Conservation (phyloP, 2,888 invertebrate genomes). For the Incurvaria masculella region DNA sequence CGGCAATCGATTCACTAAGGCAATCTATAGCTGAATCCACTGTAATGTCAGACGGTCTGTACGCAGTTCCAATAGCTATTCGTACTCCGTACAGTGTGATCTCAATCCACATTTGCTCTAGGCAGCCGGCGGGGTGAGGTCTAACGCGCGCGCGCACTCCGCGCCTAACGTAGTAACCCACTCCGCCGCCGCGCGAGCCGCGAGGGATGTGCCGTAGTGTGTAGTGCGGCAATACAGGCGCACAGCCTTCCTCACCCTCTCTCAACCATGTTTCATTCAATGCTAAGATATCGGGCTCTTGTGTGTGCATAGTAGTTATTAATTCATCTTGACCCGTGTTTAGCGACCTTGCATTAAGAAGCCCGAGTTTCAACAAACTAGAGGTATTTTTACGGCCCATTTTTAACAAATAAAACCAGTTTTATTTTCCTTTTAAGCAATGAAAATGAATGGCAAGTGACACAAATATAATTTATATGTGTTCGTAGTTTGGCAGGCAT, state of each 20-base stretch:
- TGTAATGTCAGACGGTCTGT: neutral
- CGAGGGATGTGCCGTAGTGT: neutral
- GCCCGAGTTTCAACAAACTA: too few relatives aligned
- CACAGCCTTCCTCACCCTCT: neutral
- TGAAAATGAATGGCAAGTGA: too few relatives aligned
- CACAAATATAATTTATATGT: too few relatives aligned
- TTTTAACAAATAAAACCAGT: too few relatives aligned
- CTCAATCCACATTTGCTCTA: too few relatives aligned
- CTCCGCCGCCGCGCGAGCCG: neutral
- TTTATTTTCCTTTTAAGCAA: too few relatives aligned
- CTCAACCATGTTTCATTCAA: slow-evolving; percentile 4
- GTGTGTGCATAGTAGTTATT: neutral
- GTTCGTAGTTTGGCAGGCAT: too few relatives aligned
- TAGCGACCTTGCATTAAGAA: slow-evolving; percentile 3
- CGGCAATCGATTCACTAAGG: slow-evolving; percentile 2
- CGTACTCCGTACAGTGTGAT: neutral
- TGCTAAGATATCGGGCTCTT: slow-evolving; percentile 3
- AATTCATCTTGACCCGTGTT: slow-evolving; percentile 3
- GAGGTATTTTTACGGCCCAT: too few relatives aligned
- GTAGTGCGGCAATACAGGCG: slow-evolving; percentile 1
- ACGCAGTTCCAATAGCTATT: slow-evolving; percentile 2
- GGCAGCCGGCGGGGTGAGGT: neutral
- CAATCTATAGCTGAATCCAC: slow-evolving; percentile 1
- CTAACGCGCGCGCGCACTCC: neutral
- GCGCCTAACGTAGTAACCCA: slow-evolving; percentile 1